These are phyloP conservation scores for Norana najaformis DNA, from an alignment of 2,888 invertebrate genomes.

Conservation along the genomic window DNA sequence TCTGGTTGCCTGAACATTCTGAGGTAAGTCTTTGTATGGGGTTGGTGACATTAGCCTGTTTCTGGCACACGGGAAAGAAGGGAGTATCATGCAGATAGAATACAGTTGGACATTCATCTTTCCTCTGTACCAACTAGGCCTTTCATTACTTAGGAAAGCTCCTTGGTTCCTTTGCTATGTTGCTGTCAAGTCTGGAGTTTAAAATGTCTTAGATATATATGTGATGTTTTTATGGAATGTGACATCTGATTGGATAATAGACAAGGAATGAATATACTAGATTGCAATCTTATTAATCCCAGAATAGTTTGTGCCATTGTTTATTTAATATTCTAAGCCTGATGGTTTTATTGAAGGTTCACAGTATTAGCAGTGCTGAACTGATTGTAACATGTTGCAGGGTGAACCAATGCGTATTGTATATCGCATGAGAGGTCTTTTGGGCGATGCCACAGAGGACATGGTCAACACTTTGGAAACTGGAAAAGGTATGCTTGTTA, in stretches of 20 bases:
- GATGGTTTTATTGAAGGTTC: neutral
- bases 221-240: neutral
- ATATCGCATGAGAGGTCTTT: slow-evolving; percentile 93
- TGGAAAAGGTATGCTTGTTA: slow-evolving; percentile 66
- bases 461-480: slow-evolving; percentile 91
- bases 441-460: slow-evolving; percentile 98
- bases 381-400: slow-evolving; percentile 57
- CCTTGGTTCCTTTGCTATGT: neutral
- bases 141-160: neutral
- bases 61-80: neutral
- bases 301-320: neutral
- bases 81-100: neutral
- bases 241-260: neutral
- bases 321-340: neutral
- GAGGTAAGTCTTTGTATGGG: slow-evolving; percentile 65
- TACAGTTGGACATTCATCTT: neutral
- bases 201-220: neutral
- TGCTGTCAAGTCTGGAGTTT: neutral
- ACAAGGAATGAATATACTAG: neutral
- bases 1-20: slow-evolving; percentile 62
- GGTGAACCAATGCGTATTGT: slow-evolving; percentile 95
- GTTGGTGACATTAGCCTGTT: neutral
- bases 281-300: no score
- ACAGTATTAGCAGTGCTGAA: neutral
- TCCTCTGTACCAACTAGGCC: neutral